These are phyloP conservation scores for Orthosia gothica DNA, from an alignment of 2,888 invertebrate genomes.

Conservation along the genomic window DNA sequence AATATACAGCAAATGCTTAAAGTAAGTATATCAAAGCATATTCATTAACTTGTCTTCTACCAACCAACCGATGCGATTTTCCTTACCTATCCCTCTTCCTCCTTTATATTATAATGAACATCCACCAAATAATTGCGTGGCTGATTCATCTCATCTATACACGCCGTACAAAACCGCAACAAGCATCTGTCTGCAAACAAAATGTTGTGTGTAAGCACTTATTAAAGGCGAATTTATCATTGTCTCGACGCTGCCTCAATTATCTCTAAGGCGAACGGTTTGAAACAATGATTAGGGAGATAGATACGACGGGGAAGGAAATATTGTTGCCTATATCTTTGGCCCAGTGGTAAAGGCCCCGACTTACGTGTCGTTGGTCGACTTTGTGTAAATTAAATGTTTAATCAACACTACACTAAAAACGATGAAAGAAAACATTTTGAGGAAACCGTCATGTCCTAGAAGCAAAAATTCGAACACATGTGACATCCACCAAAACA, in stretches of 20 bases:
- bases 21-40: no score
- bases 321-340: background rate
- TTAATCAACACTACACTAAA: no score
- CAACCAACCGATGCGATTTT: background rate
- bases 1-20: no score
- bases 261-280: slow-evolving; percentile 59
- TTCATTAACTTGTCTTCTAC: no score
- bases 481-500: no score
- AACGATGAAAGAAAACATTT: no score
- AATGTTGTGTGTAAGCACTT: slow-evolving; percentile 73
- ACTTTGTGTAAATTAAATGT: no score
- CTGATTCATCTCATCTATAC: slow-evolving; percentile 49
- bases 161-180: slow-evolving; percentile 50
- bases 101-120: slow-evolving; percentile 3
- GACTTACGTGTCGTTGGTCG: no score
- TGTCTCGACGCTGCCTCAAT: slow-evolving; percentile 71
- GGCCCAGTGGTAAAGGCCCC: no score
- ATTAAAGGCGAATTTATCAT: slow-evolving; percentile 76
- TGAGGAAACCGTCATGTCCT: no score
- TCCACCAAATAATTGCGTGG: slow-evolving; percentile 34
- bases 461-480: no score
- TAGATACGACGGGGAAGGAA: slow-evolving; percentile 30
- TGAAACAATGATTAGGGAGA: slow-evolving; percentile 42
- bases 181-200: slow-evolving; percentile 43
- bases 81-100: background rate